phyloP scores from a whole-genome alignment of 2,113 vertebrate species.

The Colossoma macropomum region DNA sequence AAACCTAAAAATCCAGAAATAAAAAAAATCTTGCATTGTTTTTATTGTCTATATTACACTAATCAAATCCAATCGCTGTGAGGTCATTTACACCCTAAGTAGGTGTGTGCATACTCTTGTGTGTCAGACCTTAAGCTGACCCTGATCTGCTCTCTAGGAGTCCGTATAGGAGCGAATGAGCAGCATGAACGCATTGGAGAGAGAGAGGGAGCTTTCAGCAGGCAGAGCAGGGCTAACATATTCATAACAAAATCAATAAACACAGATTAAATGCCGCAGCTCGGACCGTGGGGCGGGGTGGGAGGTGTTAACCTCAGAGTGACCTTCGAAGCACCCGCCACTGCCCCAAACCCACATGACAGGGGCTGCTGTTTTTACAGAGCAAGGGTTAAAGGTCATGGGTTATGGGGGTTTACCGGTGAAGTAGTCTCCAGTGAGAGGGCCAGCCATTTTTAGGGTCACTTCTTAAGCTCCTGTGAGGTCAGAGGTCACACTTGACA shows the following conservation, averaged over 20 bases:
- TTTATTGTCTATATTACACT: background rate
- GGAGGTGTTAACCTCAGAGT: conserved; percentile 8
- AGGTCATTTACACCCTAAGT: background rate
- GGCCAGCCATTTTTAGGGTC: conserved; percentile 27
- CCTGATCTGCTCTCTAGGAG: background rate
- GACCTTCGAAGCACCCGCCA: conserved; percentile 43
- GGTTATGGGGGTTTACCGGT: conserved; percentile 44
- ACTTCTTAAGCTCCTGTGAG: conserved; percentile 18
- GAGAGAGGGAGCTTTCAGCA: conserved; percentile 22
- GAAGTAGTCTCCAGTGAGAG: conserved; percentile 32
- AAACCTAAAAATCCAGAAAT: background rate
- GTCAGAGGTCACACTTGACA: conserved; percentile 32
- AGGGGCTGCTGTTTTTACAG: conserved; percentile 54
- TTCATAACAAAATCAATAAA: conserved; percentile 58
- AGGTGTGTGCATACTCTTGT: conserved; percentile 2
- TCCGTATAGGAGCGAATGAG: background rate
- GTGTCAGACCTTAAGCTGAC: background rate
- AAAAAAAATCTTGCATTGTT: background rate
- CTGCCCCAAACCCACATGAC: conserved; percentile 47
- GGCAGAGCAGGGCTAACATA: conserved; percentile 13
- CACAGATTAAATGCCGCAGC: conserved; percentile 36
- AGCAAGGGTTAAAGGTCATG: conserved; percentile 60
- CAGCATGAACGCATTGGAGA: background rate
- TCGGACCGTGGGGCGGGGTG: background rate
- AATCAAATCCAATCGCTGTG: too few species aligned